These are phyloP conservation scores for Tridacna crocea DNA, from an alignment of 2,888 invertebrate species.

Conservation along the genomic window DNA sequence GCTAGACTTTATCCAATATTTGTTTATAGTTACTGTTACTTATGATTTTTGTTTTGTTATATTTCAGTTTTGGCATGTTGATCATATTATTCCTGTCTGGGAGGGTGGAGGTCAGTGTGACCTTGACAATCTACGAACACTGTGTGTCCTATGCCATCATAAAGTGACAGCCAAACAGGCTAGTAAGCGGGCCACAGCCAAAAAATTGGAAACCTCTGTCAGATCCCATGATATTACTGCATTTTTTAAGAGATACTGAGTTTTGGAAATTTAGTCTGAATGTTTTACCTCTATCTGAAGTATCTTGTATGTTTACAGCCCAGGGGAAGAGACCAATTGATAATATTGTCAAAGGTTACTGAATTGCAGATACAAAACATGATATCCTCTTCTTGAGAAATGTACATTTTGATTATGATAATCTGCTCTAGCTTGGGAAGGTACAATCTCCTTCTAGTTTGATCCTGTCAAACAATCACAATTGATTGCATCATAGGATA, in stretches of 20 bases:
- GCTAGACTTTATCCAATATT: not conserved
- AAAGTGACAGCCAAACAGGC: slow-evolving; percentile 78
- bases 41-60: not conserved
- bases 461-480: no score
- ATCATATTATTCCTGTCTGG: slow-evolving; percentile 80
- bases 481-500: no score
- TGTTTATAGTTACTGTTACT: not conserved
- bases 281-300: no score
- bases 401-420: no score
- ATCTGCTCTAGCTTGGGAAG: no score
- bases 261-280: no score
- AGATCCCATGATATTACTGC: slow-evolving; percentile 75
- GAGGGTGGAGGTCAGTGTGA: slow-evolving; percentile 82
- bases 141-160: slow-evolving; percentile 80
- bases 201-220: slow-evolving; percentile 66
- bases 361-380: no score
- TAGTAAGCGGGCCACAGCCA: slow-evolving; percentile 70
- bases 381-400: no score
- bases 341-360: no score
- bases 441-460: no score
- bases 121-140: slow-evolving; percentile 81
- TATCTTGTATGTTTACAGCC: no score
- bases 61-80: slow-evolving; percentile 82
- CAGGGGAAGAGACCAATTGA: no score
- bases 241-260: slow-evolving; percentile 65